These are phyloP conservation scores for Notospermus geniculatus DNA, from an alignment of 1,140 invertebrate genomes.

Conservation along the genomic window DNA sequence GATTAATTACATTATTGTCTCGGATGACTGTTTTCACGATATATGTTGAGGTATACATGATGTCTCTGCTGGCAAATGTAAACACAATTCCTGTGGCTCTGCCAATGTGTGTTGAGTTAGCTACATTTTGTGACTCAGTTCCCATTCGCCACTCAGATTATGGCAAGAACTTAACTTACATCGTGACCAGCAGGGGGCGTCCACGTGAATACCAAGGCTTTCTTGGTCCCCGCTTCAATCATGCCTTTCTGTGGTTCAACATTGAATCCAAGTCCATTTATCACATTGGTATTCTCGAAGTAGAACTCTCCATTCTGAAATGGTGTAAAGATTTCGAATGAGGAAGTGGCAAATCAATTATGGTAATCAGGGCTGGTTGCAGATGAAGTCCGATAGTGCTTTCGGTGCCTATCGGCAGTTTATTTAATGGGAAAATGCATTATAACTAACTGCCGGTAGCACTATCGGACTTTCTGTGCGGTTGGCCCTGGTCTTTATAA, in stretches of 20 bases:
- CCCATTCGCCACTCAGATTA: neutral
- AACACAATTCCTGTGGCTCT: too few species aligned
- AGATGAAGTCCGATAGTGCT: too few species aligned
- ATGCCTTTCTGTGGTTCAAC: constrained; percentile 52
- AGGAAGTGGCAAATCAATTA: too few species aligned
- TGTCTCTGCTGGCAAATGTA: neutral
- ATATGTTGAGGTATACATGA: neutral
- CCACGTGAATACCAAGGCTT: constrained; percentile 50
- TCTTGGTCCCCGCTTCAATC: constrained; percentile 52
- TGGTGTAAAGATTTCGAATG: too few species aligned
- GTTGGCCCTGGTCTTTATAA: too few species aligned
- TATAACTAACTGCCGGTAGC: too few species aligned
- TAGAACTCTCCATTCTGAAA: constrained; percentile 54
- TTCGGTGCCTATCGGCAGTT: too few species aligned
- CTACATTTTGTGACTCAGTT: too few species aligned
- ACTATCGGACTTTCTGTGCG: too few species aligned
- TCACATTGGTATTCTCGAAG: constrained; percentile 47
- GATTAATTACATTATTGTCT: constrained; percentile 7
- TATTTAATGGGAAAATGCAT: too few species aligned
- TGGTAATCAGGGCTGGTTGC: too few species aligned
- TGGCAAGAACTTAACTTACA: constrained; percentile 36
- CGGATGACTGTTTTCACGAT: neutral
- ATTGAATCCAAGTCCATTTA: constrained; percentile 46
- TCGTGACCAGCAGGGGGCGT: constrained; percentile 45
- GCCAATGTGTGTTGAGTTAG: too few species aligned